Evolutionary conservation across 1,140 invertebrate species (phyloP), one percentile per base, ranked within the genome.

Genomic region (Mylabris phalerata): DNA sequence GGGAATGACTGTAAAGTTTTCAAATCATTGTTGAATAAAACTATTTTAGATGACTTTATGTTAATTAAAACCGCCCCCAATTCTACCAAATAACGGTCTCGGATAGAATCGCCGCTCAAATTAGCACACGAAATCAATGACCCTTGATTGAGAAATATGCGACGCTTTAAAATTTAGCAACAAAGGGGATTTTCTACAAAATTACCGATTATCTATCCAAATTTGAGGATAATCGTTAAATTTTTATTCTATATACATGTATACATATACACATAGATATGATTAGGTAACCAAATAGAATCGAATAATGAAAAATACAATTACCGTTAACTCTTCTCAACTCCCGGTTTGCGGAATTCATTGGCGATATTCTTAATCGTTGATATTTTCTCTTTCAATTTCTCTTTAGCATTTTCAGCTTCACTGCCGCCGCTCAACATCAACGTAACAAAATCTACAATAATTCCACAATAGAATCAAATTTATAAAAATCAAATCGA

Each of bases 391-490:
- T 71, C 70, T 60, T 68, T 66, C 9, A 77, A 62, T 54, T 69
- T 68, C 52, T 71, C 69, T 49, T 70, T 71, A 6, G 67, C 71
- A 51, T 64, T 72, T 59, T 74, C 72, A 27, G 69, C 67, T 55
- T 76, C 75, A 10, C 58, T 62, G 38, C 62, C 67, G 39, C 63
- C 67, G 50, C 55, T 63, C 48, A 69, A 50, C 63, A 69, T 69
- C 9, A 71, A 45, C 10, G 64, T 69, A 3, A 73, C 66, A 54
- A 78, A 69, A 73, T 78, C 77, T 78, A 61, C 57, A 75, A 75
- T 50, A 26, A 11, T 40, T 27, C 13, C 38, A 39, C n/a, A 39
- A 50, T 13, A 39, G 19, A 19, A 50, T 27, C 13, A 7, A 19
- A 55, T 2, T 27, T 26, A 47, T 42, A 3, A 26, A 7, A 9